Evolutionary conservation across 1,140 invertebrate species (phyloP).

Genomic region (Andricus grossulariae): DNA sequence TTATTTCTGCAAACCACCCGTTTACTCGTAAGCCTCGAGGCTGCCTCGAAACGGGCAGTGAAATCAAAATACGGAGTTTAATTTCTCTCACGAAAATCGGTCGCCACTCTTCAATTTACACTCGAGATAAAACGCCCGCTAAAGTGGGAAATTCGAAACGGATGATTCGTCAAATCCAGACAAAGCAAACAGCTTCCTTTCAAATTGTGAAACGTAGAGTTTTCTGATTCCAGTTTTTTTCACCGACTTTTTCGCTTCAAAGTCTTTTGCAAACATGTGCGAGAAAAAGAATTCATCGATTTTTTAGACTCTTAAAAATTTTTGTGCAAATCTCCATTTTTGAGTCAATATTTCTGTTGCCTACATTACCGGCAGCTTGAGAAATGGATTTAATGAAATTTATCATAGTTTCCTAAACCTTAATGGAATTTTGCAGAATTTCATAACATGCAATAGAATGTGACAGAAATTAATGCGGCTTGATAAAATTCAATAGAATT

Average conservation of each 20-base stretch:
- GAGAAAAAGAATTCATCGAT: too few relatives aligned
- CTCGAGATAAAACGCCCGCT: constrained; percentile 30
- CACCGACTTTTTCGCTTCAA: not conserved
- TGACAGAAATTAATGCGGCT: too few relatives aligned
- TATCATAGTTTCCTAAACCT: too few relatives aligned
- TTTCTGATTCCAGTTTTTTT: not conserved
- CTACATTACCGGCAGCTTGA: too few relatives aligned
- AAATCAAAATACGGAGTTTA: constrained; percentile 36
- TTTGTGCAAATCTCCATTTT: too few relatives aligned
- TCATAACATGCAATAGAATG: too few relatives aligned
- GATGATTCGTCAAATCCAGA: constrained; percentile 35
- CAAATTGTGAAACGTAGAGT: constrained; percentile 17
- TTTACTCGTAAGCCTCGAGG: constrained; percentile 31
- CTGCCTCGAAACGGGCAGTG: constrained; percentile 12
- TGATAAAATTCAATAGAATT: too few relatives aligned
- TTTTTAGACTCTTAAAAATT: too few relatives aligned
- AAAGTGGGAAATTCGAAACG: constrained; percentile 39
- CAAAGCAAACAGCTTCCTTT: constrained; percentile 30
- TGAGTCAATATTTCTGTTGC: too few relatives aligned
- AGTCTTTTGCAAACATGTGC: not conserved
- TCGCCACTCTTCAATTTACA: constrained; percentile 28
- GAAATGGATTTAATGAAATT: too few relatives aligned
- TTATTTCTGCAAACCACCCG: constrained; percentile 51
- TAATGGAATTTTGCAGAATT: too few relatives aligned
- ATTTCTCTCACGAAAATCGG: constrained; percentile 24